phyloP scores from a whole-genome alignment of 2,888 invertebrate genomes.

The Eupelmus urozonus region DNA sequence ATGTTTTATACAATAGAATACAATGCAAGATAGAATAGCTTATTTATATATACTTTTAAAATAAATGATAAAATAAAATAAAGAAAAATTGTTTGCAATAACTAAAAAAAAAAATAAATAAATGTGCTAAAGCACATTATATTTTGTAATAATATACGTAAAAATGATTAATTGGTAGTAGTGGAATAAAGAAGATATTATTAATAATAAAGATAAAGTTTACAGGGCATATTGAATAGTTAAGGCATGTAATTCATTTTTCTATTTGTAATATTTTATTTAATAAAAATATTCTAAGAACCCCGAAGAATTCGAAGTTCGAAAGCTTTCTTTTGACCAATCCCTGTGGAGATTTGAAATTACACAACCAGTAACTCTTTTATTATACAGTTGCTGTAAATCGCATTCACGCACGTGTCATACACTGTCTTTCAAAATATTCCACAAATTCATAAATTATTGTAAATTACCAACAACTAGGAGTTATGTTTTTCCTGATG shows the following conservation, averaged over 20 bases:
- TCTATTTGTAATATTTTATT: conserved; percentile 58
- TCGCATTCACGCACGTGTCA: conserved; percentile 46
- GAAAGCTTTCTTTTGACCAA: conserved; percentile 52
- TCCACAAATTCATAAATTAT: conserved; percentile 54
- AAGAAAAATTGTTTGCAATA: neutral
- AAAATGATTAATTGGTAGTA: neutral
- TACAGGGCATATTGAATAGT: conserved; percentile 20
- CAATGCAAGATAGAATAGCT: too few relatives aligned
- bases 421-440: conserved; percentile 45
- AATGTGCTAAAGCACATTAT: conserved; percentile 8
- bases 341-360: conserved; percentile 51
- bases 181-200: neutral
- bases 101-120: conserved; percentile 14
- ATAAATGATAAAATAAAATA: neutral
- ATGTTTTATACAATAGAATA: too few relatives aligned
- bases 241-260: conserved; percentile 42
- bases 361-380: conserved; percentile 44
- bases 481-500: conserved; percentile 47
- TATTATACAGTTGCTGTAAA: conserved; percentile 48
- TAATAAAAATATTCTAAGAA: conserved; percentile 60
- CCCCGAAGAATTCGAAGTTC: conserved; percentile 44
- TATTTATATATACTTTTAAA: neutral
- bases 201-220: conserved; percentile 8
- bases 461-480: conserved; percentile 58
- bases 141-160: conserved; percentile 30